Evolutionary conservation across 2,888 invertebrate genomes (phyloP).

Genomic region (Agriotes lineatus): DNA sequence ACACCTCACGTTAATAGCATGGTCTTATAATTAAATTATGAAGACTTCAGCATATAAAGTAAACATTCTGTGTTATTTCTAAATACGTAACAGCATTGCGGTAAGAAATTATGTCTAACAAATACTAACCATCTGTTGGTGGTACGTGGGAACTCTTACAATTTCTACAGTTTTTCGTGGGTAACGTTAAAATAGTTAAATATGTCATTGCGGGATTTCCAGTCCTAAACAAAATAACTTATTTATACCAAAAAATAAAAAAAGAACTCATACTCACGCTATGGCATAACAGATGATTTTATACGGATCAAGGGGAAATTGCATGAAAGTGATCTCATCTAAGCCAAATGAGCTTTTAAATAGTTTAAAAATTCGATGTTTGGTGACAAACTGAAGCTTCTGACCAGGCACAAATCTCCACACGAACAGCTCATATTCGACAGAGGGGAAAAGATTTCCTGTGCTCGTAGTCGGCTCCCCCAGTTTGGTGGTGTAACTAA

Average conservation of each 20-base stretch:
- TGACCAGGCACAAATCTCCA: constrained; percentile 65
- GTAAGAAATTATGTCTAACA: not conserved
- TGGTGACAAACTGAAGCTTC: constrained; percentile 59
- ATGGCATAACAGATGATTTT: constrained; percentile 78
- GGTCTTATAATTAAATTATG: too few species aligned
- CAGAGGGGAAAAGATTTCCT: constrained; percentile 51
- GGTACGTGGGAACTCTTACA: constrained; percentile 50
- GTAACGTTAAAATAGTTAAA: constrained; percentile 77
- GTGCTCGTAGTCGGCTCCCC: constrained; percentile 31
- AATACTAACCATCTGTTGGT: constrained; percentile 57
- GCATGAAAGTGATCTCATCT: constrained; percentile 76
- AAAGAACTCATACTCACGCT: constrained; percentile 72
- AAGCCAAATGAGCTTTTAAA: constrained; percentile 59
- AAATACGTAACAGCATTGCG: too few species aligned
- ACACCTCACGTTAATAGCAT: too few species aligned
- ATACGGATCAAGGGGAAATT: constrained; percentile 77
- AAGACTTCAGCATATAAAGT: not conserved
- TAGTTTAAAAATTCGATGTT: constrained; percentile 64
- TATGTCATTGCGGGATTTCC: constrained; percentile 69
- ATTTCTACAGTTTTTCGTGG: constrained; percentile 74
- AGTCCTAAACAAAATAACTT: constrained; percentile 55
- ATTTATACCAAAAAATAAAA: too few species aligned
- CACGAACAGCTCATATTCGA: constrained; percentile 63
- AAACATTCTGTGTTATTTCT: not conserved
- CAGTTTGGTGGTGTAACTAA: constrained; percentile 77